phyloP scores from a whole-genome alignment of 2,888 invertebrate genomes.

The Tuta absoluta region DNA sequence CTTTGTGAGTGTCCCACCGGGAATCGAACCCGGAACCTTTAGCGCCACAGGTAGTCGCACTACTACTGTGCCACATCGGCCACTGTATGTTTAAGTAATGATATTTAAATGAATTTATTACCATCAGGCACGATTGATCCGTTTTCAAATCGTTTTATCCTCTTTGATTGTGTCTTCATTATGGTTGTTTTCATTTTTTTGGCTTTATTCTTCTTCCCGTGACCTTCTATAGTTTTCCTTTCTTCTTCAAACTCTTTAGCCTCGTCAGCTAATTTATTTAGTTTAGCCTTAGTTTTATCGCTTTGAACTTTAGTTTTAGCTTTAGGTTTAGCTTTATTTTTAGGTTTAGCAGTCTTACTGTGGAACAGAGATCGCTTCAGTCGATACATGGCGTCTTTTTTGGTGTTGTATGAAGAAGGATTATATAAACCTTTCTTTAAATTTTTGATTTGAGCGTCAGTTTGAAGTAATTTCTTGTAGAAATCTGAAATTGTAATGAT shows the following conservation, averaged over 20 bases:
- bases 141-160: neutral
- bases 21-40: too few relatives aligned
- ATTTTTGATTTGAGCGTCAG: constrained; percentile 61
- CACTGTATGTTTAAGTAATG: too few relatives aligned
- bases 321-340: constrained; percentile 1
- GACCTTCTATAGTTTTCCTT: neutral
- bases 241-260: neutral
- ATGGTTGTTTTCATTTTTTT: neutral
- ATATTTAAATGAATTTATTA: neutral
- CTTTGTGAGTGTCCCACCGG: too few relatives aligned
- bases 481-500: constrained; percentile 55
- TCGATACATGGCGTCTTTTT: constrained; percentile 36
- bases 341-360: constrained; percentile 10
- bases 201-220: too few relatives aligned
- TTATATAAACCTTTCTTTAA: constrained; percentile 46
- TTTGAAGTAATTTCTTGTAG: constrained; percentile 62
- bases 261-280: neutral
- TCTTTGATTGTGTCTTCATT: too few relatives aligned
- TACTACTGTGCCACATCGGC: too few relatives aligned
- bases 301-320: neutral
- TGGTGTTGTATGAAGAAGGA: neutral
- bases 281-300: neutral
- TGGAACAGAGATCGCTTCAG: constrained; percentile 49
- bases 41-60: too few relatives aligned
- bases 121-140: neutral